phyloP scores from a whole-genome alignment of 2,888 invertebrate species.

The Chromoteleia sp. region DNA sequence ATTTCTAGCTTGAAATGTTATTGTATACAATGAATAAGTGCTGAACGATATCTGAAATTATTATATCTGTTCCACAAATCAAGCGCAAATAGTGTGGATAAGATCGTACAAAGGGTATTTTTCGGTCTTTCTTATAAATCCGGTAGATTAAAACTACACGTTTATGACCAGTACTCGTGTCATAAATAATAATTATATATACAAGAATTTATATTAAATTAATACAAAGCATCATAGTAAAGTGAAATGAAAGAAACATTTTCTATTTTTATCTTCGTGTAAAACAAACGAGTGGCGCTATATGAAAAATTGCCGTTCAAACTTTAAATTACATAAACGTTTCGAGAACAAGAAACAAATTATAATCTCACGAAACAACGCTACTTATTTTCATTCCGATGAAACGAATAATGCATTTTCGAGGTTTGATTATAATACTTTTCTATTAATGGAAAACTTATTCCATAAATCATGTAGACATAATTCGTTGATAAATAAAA shows the following conservation, averaged over 20 bases:
- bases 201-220: background rate
- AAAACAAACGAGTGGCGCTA: background rate
- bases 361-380: background rate
- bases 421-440: background rate
- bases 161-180: too few relatives aligned
- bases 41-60: conserved; percentile 16
- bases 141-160: too few relatives aligned
- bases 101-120: conserved; percentile 14
- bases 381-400: background rate
- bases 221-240: too few relatives aligned
- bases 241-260: too few relatives aligned
- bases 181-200: too few relatives aligned
- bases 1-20: conserved; percentile 17
- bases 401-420: conserved; percentile 14
- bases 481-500: background rate
- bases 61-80: conserved; percentile 14
- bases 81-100: conserved; percentile 3
- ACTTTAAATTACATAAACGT: conserved; percentile 8
- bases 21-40: conserved; percentile 18
- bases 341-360: background rate
- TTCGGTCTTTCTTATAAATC: background rate
- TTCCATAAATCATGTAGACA: background rate
- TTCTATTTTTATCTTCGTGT: too few relatives aligned
- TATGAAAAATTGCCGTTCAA: conserved; percentile 1
- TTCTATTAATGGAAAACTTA: background rate